A percentile compares a stretch with the other conserved stretches of the same genome.
Conservation (phyloP, 2,888 invertebrate genomes). For the Argyresthia albistria region DNA sequence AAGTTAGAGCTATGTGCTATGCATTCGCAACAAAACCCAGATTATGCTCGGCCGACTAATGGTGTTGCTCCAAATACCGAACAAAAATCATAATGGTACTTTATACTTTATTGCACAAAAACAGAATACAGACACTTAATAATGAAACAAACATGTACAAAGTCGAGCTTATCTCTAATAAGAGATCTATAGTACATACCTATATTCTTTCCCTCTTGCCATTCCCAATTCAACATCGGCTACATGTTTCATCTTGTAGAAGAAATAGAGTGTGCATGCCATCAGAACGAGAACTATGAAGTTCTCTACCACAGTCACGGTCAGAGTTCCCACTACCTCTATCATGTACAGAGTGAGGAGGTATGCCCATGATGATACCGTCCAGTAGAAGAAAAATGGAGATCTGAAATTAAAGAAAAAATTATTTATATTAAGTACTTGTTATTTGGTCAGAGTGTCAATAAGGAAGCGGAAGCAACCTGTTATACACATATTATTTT, state of each 20-base stretch:
- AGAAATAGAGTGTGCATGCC: conserved; percentile 44
- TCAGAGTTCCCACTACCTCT: conserved; percentile 78
- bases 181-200: conserved; percentile 36
- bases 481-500: too few relatives aligned
- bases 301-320: conserved; percentile 70
- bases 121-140: too few relatives aligned
- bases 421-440: background rate
- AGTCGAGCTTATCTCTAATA: too few relatives aligned
- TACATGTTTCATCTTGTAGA: conserved; percentile 55
- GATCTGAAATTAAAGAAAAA: conserved; percentile 54
- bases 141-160: too few relatives aligned
- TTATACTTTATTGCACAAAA: too few relatives aligned
- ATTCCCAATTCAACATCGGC: conserved; percentile 54
- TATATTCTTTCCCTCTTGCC: conserved; percentile 59
- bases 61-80: too few relatives aligned
- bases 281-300: conserved; percentile 52
- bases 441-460: too few relatives aligned
- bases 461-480: too few relatives aligned
- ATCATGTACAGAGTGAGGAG: conserved; percentile 80
- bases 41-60: too few relatives aligned
- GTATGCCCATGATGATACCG: conserved; percentile 76
- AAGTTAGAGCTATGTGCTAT: too few relatives aligned
- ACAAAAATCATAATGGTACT: too few relatives aligned
- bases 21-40: too few relatives aligned
- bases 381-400: conserved; percentile 84